A percentile compares a stretch with the other conserved stretches of the same genome.
phyloP scores from a whole-genome alignment of 1,140 invertebrate species.

The Drosophila rhopaloa region DNA sequence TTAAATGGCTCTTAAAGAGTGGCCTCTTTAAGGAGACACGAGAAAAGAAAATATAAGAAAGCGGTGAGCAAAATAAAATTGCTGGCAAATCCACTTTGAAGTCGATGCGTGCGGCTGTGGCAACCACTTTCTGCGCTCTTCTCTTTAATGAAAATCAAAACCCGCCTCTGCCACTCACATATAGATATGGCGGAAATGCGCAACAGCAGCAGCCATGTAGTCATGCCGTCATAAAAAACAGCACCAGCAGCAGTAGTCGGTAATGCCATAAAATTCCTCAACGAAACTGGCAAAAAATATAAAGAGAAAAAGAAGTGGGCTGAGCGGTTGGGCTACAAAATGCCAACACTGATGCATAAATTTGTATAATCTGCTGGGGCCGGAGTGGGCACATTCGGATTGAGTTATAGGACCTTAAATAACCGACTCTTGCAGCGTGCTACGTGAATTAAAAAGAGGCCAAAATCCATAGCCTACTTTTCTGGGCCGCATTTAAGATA shows the following conservation, averaged over 20 bases:
- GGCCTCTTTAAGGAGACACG: slow-evolving; percentile 11
- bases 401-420: slow-evolving; percentile 74
- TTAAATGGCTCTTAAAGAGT: slow-evolving; percentile 23
- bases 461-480: slow-evolving; percentile 59
- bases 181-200: slow-evolving; percentile 51
- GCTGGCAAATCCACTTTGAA: slow-evolving; percentile 62
- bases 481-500: slow-evolving; percentile 39
- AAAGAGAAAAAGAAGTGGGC: not conserved
- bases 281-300: slow-evolving; percentile 14
- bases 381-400: slow-evolving; percentile 45
- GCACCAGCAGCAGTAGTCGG: slow-evolving; percentile 33
- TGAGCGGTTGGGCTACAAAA: slow-evolving; percentile 37
- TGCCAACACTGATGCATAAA: slow-evolving; percentile 77
- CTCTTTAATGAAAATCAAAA: slow-evolving; percentile 75
- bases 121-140: slow-evolving; percentile 26
- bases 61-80: slow-evolving; percentile 48
- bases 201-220: slow-evolving; percentile 55
- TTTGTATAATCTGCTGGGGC: slow-evolving; percentile 70
- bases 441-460: slow-evolving; percentile 4
- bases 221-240: slow-evolving; percentile 68
- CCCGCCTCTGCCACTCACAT: not conserved
- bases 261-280: slow-evolving; percentile 58
- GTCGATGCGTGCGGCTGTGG: slow-evolving; percentile 46
- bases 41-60: slow-evolving; percentile 6
- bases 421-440: slow-evolving; percentile 48